A percentile compares a stretch with the other conserved stretches of the same genome.
phyloP scores from a whole-genome alignment of 1,140 invertebrate genomes.

The Drosophila sp. region DNA sequence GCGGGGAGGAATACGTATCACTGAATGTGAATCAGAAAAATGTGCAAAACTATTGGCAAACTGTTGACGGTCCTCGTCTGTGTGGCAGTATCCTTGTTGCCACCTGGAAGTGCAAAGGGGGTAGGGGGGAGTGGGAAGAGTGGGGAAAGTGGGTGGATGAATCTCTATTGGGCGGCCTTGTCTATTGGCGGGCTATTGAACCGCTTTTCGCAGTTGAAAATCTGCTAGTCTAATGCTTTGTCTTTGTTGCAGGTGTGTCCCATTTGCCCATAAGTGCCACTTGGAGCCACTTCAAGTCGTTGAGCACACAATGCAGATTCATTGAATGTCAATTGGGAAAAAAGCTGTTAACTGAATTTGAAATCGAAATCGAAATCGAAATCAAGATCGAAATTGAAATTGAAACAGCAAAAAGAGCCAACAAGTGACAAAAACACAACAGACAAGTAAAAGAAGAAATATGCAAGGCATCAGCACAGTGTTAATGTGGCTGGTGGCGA shows the following conservation, averaged over 20 bases:
- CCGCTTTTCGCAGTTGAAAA: constrained; percentile 26
- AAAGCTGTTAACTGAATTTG: constrained; percentile 1
- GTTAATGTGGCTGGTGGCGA: constrained; percentile 23
- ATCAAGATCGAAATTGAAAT: constrained; percentile 2
- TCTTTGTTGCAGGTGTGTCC: constrained; percentile 53
- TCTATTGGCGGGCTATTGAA: constrained; percentile 58
- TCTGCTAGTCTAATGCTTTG: constrained; percentile 45
- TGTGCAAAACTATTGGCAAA: constrained; percentile 77
- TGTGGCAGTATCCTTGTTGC: constrained; percentile 15
- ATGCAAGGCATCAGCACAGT: constrained; percentile 27
- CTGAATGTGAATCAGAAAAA: constrained; percentile 53
- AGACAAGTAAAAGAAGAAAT: constrained; percentile 26
- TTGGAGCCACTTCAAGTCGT: constrained; percentile 59
- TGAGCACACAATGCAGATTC: constrained; percentile 49
- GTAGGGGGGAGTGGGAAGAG: too few species aligned
- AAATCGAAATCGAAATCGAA: constrained; percentile 4
- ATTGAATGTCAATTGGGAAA: constrained; percentile 59
- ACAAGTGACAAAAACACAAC: too few species aligned
- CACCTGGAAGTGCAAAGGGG: too few species aligned
- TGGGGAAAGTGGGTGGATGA: neutral
- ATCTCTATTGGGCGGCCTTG: constrained; percentile 54
- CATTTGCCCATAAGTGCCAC: constrained; percentile 66
- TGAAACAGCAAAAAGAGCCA: constrained; percentile 2
- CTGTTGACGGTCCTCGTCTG: constrained; percentile 24
- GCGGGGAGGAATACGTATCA: constrained; percentile 46